These are phyloP conservation scores for Drosophila serrata DNA, from an alignment of 1,140 invertebrate genomes.

Conservation along the genomic window DNA sequence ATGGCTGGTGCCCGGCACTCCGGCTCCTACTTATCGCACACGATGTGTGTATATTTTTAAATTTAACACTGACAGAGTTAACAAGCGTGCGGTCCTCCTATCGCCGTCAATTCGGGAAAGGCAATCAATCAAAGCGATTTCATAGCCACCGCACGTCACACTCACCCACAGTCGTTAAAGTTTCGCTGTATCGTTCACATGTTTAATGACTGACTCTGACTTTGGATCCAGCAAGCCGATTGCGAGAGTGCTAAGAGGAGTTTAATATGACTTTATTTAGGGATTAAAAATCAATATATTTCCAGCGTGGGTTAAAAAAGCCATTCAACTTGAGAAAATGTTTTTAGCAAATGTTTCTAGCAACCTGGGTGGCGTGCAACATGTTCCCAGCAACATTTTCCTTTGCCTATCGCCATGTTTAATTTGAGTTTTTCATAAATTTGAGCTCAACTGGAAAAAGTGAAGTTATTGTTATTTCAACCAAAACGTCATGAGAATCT, in stretches of 20 bases:
- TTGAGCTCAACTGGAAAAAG: neutral
- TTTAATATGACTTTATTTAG: neutral
- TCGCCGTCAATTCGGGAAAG: conserved; percentile 44
- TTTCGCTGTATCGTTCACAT: conserved; percentile 32
- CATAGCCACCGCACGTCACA: conserved; percentile 35
- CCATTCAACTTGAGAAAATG: neutral
- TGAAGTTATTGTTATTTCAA: no score
- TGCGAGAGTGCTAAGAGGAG: conserved; percentile 13
- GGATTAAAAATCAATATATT: neutral
- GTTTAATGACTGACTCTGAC: conserved; percentile 35
- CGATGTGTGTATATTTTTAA: conserved; percentile 44
- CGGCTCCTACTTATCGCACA: conserved; percentile 48
- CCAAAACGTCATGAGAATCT: no score
- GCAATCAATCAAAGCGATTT: conserved; percentile 69
- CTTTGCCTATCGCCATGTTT: neutral
- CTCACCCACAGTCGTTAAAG: conserved; percentile 37
- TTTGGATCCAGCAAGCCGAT: conserved; percentile 12
- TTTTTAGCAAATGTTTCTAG: neutral
- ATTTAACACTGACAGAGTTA: conserved; percentile 59
- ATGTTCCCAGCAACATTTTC: neutral
- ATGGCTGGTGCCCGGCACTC: conserved; percentile 42
- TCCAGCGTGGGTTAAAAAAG: neutral
- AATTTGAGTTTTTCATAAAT: neutral
- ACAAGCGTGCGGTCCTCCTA: conserved; percentile 48
- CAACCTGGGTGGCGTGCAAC: no score